A percentile compares a stretch with the other conserved stretches of the same genome.
Evolutionary conservation across 2,797 vertebrate species (phyloP).

Genomic region (Pogoniulus pusillus): DNA sequence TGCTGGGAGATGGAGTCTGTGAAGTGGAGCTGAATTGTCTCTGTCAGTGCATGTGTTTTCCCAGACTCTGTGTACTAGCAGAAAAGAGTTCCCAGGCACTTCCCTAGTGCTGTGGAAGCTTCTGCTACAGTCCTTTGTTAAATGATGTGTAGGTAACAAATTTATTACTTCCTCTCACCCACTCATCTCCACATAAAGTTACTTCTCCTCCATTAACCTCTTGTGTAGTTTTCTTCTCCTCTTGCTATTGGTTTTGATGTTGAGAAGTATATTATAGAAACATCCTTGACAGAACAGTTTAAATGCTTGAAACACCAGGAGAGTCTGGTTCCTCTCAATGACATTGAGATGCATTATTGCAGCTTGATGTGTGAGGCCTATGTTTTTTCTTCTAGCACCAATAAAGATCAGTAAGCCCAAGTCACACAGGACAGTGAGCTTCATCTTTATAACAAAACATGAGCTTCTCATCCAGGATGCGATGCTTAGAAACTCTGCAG

Average conservation of each 20-base stretch:
- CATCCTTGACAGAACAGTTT: neutral
- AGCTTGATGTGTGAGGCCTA: neutral
- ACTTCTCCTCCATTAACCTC: neutral
- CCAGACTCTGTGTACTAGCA: neutral
- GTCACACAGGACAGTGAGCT: neutral
- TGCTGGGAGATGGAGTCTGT: neutral
- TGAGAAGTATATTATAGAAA: neutral
- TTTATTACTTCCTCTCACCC: conserved; percentile 5
- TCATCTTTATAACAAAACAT: neutral
- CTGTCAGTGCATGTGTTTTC: neutral
- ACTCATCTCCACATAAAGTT: conserved; percentile 15
- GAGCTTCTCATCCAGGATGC: neutral
- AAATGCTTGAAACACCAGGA: neutral
- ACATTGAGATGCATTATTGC: neutral
- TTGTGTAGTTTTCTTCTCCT: neutral
- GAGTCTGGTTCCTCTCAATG: accelerated
- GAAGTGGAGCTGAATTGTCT: neutral
- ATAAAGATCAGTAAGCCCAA: neutral
- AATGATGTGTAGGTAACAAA: neutral
- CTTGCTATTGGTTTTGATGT: neutral
- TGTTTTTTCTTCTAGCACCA: neutral
- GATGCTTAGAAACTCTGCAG: neutral
- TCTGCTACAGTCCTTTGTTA: neutral
- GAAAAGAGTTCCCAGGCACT: neutral
- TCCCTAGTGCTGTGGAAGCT: neutral